These are phyloP conservation scores for Drosophila arizonae DNA, from an alignment of 1,140 invertebrate species.

Conservation along the genomic window DNA sequence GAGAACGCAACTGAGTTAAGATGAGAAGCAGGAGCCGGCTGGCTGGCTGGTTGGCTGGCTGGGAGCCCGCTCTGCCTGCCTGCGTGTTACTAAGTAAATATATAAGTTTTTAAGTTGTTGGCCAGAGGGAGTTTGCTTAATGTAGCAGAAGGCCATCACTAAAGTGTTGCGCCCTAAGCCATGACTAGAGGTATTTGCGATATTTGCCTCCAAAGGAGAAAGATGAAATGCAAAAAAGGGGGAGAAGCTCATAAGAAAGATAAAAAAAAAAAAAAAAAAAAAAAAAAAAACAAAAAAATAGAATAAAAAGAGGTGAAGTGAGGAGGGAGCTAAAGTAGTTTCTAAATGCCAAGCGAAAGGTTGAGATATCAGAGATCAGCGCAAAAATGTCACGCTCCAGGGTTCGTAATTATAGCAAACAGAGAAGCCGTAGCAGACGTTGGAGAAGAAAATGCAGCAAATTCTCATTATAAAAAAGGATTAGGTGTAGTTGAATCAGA, in stretches of 20 bases:
- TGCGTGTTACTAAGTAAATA: constrained; percentile 61
- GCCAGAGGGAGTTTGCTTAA: constrained; percentile 44
- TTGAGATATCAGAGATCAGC: constrained; percentile 22
- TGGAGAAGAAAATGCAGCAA: background rate
- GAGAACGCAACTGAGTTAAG: background rate
- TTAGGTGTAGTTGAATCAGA: constrained; percentile 10
- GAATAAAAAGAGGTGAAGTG: background rate
- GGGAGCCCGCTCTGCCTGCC: background rate
- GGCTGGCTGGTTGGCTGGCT: constrained; percentile 10
- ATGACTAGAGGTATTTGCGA: constrained; percentile 62
- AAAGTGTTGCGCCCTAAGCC: constrained; percentile 55
- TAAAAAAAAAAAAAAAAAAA: background rate
- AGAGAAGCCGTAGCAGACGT: background rate
- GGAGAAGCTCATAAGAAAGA: background rate
- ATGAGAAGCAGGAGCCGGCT: constrained; percentile 5
- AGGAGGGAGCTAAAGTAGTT: constrained; percentile 3
- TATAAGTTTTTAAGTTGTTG: constrained; percentile 57
- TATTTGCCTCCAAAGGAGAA: constrained; percentile 21
- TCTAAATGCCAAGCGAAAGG: constrained; percentile 21
- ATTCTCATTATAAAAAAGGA: constrained; percentile 22
- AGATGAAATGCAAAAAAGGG: background rate
- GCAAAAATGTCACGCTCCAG: constrained; percentile 27
- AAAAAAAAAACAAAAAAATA: background rate
- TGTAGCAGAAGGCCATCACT: constrained; percentile 57
- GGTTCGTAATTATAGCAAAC: constrained; percentile 8